A percentile compares a stretch with the other conserved stretches of the same genome.
Conservation (phyloP, 2,797 vertebrate species). For the Helostoma temminkii region DNA sequence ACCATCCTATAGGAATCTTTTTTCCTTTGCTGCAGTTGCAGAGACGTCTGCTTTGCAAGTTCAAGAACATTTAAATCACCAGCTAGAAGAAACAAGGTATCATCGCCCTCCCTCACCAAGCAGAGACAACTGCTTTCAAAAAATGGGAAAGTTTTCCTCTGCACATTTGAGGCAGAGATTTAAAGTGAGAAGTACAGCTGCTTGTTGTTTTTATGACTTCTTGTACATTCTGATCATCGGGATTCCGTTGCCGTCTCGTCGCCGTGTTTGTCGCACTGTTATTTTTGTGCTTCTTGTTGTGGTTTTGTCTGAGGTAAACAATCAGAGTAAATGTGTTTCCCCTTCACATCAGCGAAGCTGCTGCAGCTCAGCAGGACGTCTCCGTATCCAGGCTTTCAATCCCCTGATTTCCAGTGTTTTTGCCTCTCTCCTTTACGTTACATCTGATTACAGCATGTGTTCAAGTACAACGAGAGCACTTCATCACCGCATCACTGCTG, state of each 20-base stretch:
- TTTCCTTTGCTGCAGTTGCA: constrained; percentile 14
- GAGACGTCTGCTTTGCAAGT: constrained; percentile 25
- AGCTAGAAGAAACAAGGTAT: constrained; percentile 18
- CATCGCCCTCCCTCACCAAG: constrained; percentile 7
- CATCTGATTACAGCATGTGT: constrained; percentile 55
- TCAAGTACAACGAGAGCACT: constrained; percentile 19
- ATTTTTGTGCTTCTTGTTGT: constrained; percentile 13
- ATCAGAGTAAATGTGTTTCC: background rate
- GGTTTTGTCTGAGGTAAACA: constrained; percentile 20
- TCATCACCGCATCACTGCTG: constrained; percentile 5
- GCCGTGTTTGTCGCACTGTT: background rate
- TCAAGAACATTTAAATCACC: constrained; percentile 48
- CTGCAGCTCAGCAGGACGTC: constrained; percentile 29
- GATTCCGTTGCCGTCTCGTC: background rate
- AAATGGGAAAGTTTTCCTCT: background rate
- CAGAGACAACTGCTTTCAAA: constrained; percentile 11
- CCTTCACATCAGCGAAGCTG: constrained; percentile 22
- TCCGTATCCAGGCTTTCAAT: background rate
- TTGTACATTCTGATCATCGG: constrained; percentile 13
- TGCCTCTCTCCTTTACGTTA: constrained; percentile 13
- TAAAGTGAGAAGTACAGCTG: background rate
- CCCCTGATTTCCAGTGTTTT: constrained; percentile 26
- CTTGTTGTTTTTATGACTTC: constrained; percentile 9
- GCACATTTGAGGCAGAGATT: background rate
- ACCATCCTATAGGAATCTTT: background rate